Conservation (phyloP, 2,797 vertebrate genomes). For the Prunella strophiata region DNA sequence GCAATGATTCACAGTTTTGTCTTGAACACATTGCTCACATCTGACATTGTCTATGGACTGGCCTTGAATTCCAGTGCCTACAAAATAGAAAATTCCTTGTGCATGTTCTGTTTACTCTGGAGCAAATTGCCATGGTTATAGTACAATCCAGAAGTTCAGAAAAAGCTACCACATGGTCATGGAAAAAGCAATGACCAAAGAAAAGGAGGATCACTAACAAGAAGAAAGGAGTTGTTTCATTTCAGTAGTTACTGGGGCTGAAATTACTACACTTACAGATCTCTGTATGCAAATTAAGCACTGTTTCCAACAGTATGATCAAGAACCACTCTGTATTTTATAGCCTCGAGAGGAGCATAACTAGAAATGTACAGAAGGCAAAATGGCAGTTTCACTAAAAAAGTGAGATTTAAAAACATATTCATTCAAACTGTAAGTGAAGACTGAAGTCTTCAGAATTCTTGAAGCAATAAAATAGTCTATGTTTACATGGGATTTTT, state of each 20-base stretch:
- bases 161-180: neutral
- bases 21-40: neutral
- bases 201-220: neutral
- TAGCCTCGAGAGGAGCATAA: neutral
- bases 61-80: conserved; percentile 2
- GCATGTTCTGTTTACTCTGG: neutral
- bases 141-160: neutral
- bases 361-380: neutral
- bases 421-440: neutral
- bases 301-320: neutral
- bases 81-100: neutral
- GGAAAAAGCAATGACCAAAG: neutral
- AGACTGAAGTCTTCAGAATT: neutral
- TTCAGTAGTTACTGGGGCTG: neutral
- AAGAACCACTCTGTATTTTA: neutral
- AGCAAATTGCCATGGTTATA: neutral
- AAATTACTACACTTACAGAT: neutral
- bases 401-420: neutral
- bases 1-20: neutral
- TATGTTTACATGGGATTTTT: neutral
- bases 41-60: neutral
- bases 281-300: neutral
- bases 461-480: neutral
- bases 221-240: neutral
- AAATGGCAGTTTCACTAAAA: neutral